phyloP scores from a whole-genome alignment of 2,797 vertebrate species.

The Hozukius guyotensis region DNA sequence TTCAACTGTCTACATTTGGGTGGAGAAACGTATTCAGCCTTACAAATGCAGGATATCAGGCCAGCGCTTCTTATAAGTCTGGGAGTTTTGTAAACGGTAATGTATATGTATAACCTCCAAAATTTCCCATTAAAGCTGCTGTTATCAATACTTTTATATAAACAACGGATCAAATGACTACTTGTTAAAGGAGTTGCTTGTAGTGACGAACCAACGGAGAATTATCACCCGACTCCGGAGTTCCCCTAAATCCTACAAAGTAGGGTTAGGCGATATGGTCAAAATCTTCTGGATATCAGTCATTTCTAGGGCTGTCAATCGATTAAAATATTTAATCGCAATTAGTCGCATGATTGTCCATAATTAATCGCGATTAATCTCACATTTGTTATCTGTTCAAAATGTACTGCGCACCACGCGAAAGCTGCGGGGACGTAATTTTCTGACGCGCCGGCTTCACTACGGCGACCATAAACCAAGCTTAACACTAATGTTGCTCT shows the following conservation, averaged over 20 bases:
- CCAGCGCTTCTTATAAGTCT: conserved; percentile 10
- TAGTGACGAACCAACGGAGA: background rate
- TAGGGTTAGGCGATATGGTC: background rate
- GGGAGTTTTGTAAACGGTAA: conserved; percentile 10
- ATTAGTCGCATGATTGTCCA: too few relatives aligned
- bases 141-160: background rate
- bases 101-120: background rate
- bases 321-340: too few relatives aligned
- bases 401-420: too few relatives aligned
- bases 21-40: conserved; percentile 18
- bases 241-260: background rate
- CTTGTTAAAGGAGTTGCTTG: background rate
- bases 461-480: too few relatives aligned
- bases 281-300: too few relatives aligned
- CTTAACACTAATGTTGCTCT: background rate
- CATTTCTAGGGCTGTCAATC: too few relatives aligned
- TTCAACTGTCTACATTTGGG: conserved; percentile 36
- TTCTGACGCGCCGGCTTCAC: too few relatives aligned
- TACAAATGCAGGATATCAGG: conserved; percentile 23
- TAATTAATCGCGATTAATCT: fast-evolving
- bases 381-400: too few relatives aligned
- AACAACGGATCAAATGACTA: background rate
- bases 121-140: conserved; percentile 5
- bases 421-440: too few relatives aligned
- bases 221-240: background rate